Conservation (phyloP, 2,888 invertebrate species). For the Adelphocoris suturalis region DNA sequence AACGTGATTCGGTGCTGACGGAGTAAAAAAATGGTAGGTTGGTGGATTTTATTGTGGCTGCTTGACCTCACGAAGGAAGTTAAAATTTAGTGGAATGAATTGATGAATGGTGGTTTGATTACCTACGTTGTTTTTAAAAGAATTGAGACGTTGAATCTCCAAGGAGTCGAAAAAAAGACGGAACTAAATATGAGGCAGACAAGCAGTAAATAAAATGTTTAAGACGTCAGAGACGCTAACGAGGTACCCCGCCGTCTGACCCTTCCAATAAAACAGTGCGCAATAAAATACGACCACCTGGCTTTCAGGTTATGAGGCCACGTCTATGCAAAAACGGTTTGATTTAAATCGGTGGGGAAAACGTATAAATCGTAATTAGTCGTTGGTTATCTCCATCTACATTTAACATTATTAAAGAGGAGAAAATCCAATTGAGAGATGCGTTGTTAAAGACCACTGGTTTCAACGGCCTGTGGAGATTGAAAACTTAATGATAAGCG, state of each 20-base stretch:
- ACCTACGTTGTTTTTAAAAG: background rate
- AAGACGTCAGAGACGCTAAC: constrained; percentile 53
- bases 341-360: background rate
- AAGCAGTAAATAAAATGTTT: constrained; percentile 50
- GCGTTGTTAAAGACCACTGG: background rate
- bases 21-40: too few relatives aligned
- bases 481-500: constrained; percentile 14
- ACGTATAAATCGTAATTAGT: constrained; percentile 20
- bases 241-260: constrained; percentile 56
- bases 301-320: constrained; percentile 8
- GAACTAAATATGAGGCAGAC: constrained; percentile 48
- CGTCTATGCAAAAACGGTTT: background rate
- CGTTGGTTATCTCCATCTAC: background rate
- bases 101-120: background rate
- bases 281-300: constrained; percentile 53
- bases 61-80: background rate
- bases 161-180: background rate
- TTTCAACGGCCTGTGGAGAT: background rate
- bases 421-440: background rate
- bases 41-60: too few relatives aligned
- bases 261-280: constrained; percentile 27
- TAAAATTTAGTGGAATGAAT: background rate
- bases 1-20: too few relatives aligned
- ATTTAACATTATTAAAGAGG: background rate
- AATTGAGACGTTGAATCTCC: constrained; percentile 6